Evolutionary conservation across 2,888 invertebrate genomes (phyloP).

Genomic region (Nomada flava): DNA sequence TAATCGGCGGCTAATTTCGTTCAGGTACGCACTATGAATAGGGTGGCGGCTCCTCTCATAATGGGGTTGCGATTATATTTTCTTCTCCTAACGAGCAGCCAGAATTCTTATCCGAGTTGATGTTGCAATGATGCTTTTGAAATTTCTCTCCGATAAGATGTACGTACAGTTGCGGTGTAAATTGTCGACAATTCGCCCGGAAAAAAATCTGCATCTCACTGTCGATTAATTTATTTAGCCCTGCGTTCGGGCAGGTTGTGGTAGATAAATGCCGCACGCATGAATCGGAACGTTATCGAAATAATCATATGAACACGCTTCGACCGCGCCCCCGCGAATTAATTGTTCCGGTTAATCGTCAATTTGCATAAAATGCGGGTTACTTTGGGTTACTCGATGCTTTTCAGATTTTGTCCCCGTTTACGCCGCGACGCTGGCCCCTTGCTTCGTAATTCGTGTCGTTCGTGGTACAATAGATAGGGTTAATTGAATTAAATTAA

Average conservation of each 20-base stretch:
- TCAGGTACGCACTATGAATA: not conserved
- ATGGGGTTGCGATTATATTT: not conserved
- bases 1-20: conserved; percentile 9
- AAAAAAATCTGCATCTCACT: not conserved
- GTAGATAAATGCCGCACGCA: not conserved
- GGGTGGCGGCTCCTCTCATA: not conserved
- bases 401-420: conserved; percentile 17
- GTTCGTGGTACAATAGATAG: too few relatives aligned
- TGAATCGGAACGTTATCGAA: conserved; percentile 1
- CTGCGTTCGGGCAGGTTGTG: not conserved
- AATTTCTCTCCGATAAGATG: not conserved
- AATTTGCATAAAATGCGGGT: conserved; percentile 39
- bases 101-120: not conserved
- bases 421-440: not conserved
- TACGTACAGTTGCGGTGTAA: not conserved
- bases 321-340: not conserved
- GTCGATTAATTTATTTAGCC: not conserved
- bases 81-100: not conserved
- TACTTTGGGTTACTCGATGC: conserved; percentile 29
- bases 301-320: not conserved
- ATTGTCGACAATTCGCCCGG: not conserved
- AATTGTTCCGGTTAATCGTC: conserved; percentile 20
- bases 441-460: not conserved
- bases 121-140: not conserved
- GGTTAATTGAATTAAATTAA: too few relatives aligned